Conservation (phyloP, 64 coral and sea anemone species). For the Hydrozoanthus tunicans region DNA sequence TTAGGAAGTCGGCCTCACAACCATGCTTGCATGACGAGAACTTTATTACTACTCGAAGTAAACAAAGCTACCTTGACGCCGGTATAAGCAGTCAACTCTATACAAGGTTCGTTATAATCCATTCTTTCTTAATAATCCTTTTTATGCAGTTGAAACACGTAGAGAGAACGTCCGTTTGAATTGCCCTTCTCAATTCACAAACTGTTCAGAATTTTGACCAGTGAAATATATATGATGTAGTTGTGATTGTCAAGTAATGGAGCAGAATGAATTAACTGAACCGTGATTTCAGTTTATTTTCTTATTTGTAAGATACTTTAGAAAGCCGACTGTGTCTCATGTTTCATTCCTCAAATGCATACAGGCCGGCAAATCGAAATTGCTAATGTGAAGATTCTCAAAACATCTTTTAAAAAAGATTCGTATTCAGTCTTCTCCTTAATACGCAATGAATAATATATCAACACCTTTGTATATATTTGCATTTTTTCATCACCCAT, state of each 20-base stretch:
- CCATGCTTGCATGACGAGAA: not conserved
- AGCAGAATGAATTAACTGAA: not conserved
- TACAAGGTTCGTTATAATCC: not conserved
- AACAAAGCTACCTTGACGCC: not conserved
- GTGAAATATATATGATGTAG: no score
- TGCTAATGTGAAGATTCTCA: not conserved
- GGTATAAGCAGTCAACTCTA: not conserved
- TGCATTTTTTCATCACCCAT: not conserved
- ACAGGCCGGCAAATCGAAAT: not conserved
- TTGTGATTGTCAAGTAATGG: no score
- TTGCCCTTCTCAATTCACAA: no score
- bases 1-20: not conserved
- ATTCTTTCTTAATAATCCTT: no score
- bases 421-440: not conserved
- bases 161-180: no score
- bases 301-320: not conserved
- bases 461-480: not conserved
- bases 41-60: no score
- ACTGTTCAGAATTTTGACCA: no score
- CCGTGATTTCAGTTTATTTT: not conserved
- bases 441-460: slow-evolving; percentile 3
- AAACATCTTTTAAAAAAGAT: not conserved
- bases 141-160: no score
- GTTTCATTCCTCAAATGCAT: not conserved
- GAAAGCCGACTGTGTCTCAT: not conserved